These are phyloP conservation scores for Athalia rosae DNA, from an alignment of 2,888 invertebrate genomes.

Conservation along the genomic window DNA sequence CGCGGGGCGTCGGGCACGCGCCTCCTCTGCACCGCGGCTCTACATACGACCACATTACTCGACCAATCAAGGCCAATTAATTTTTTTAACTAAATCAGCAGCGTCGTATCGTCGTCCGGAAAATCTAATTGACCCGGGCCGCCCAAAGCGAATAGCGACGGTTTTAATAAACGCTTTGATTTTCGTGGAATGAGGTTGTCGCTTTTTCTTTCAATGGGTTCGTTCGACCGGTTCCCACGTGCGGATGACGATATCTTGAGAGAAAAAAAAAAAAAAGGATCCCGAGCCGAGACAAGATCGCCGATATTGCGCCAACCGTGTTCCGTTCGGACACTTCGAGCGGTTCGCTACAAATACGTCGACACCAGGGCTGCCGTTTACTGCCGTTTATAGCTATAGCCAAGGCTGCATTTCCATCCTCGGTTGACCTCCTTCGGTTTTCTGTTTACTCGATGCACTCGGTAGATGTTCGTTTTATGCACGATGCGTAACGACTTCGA, in stretches of 20 bases:
- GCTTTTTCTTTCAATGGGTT: no score
- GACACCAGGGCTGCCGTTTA: background rate
- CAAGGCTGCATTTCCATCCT: constrained; percentile 34
- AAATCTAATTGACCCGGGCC: no score
- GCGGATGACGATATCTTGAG: background rate
- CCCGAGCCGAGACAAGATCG: background rate
- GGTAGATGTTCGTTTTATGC: background rate
- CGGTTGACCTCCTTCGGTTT: constrained; percentile 23
- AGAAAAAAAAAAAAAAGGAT: no score
- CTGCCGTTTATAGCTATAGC: constrained; percentile 31
- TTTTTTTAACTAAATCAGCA: constrained; percentile 16
- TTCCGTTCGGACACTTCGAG: background rate
- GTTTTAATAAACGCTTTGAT: background rate
- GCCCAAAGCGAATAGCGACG: no score
- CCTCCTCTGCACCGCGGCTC: background rate
- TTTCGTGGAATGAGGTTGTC: background rate
- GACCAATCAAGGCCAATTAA: constrained; percentile 32
- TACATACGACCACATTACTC: background rate
- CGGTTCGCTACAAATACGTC: background rate
- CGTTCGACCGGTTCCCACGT: background rate
- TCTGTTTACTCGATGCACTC: background rate
- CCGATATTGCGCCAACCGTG: background rate
- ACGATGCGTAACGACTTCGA: background rate
- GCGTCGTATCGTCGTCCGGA: background rate
- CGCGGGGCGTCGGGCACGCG: constrained; percentile 5